Evolutionary conservation across 2,113 vertebrate genomes (phyloP).

Genomic region (Rhinoderma darwinii): DNA sequence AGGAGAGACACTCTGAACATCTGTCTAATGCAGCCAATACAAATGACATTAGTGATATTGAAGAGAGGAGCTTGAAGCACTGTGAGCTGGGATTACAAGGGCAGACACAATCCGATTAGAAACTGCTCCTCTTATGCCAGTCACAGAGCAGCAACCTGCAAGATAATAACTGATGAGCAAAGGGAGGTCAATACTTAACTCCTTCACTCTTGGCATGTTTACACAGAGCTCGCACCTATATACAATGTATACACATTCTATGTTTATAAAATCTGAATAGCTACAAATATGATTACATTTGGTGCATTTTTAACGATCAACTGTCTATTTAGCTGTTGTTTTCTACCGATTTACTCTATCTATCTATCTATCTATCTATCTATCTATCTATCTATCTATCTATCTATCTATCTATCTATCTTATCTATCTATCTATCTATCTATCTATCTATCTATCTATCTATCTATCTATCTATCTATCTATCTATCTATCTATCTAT

Average conservation of each 20-base stretch:
- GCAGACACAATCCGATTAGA: conserved; percentile 76
- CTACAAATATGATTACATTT: too few species aligned
- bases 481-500: neutral
- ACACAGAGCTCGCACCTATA: neutral
- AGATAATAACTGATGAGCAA: neutral
- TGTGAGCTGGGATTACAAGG: conserved; percentile 73
- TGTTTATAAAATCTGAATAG: too few species aligned
- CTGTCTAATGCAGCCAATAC: conserved; percentile 77
- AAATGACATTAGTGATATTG: conserved; percentile 76
- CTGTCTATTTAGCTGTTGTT: neutral
- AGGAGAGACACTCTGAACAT: conserved; percentile 70
- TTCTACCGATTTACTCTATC: conserved; percentile 3
- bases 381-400: neutral
- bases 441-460: conserved; percentile 22
- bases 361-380: conserved; percentile 4
- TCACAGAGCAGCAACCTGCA: neutral
- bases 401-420: neutral
- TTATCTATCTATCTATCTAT: conserved; percentile 15
- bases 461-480: conserved; percentile 30
- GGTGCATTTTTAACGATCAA: too few species aligned
- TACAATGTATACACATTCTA: too few species aligned
- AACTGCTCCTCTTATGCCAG: conserved; percentile 62
- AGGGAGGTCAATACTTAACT: neutral
- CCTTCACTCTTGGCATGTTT: neutral
- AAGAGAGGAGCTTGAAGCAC: conserved; percentile 62